A percentile compares a stretch with the other conserved stretches of the same genome.
phyloP scores from a whole-genome alignment of 2,113 vertebrate species.

The Podiceps cristatus region DNA sequence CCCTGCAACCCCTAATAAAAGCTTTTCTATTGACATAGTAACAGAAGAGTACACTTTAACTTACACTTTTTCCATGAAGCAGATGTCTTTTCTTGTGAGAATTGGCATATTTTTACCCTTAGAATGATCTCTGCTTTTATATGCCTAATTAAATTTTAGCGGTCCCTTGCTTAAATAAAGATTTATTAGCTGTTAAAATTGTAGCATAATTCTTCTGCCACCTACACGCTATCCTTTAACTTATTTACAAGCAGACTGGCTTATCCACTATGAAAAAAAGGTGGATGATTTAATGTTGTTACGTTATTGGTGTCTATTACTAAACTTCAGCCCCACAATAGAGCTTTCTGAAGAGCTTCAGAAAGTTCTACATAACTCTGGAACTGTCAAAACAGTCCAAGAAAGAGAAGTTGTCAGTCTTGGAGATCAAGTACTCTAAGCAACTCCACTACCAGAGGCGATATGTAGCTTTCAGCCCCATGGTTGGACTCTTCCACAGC shows the following conservation, averaged over 20 bases:
- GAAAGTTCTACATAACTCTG: conserved; percentile 22
- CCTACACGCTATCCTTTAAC: conserved; percentile 75
- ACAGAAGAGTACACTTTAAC: conserved; percentile 66
- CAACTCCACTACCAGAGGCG: background rate
- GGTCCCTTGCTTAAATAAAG: conserved; percentile 82
- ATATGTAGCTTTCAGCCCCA: background rate
- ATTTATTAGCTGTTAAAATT: conserved; percentile 85
- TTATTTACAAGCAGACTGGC: conserved; percentile 80
- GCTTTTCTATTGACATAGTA: conserved; percentile 55
- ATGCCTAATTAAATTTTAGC: conserved; percentile 85
- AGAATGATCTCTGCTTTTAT: conserved; percentile 82
- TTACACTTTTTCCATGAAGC: conserved; percentile 61
- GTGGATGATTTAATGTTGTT: conserved; percentile 71
- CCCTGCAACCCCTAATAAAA: conserved; percentile 33
- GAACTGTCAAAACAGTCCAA: conserved; percentile 41
- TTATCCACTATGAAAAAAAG: conserved; percentile 68
- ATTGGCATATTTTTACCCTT: conserved; percentile 77
- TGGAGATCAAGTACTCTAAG: background rate
- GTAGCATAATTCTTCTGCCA: conserved; percentile 81
- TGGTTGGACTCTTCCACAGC: background rate
- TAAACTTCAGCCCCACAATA: conserved; percentile 63
- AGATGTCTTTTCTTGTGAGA: conserved; percentile 76
- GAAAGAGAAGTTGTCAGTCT: conserved; percentile 41
- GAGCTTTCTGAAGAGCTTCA: conserved; percentile 61
- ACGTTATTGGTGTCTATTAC: conserved; percentile 75